These are phyloP conservation scores for Platypus cylindrus DNA, from an alignment of 2,888 invertebrate species.

Conservation along the genomic window DNA sequence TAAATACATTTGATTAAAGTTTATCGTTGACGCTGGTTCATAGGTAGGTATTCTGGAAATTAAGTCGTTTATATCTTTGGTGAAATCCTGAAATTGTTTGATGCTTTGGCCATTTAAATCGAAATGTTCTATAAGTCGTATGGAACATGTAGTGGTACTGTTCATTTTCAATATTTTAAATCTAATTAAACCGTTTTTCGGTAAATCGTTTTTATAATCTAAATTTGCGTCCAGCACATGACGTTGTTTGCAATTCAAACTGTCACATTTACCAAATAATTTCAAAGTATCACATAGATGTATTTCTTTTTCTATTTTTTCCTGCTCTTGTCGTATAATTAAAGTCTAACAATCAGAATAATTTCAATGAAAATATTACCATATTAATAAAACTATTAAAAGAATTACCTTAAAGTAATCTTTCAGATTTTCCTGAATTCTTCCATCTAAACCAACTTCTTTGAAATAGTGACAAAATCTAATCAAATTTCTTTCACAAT, in stretches of 20 bases:
- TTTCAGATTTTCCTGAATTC: slow-evolving; percentile 29
- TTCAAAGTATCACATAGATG: slow-evolving; percentile 49
- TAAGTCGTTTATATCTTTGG: slow-evolving; percentile 11
- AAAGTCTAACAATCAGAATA: slow-evolving; percentile 10
- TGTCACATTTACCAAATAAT: slow-evolving; percentile 51
- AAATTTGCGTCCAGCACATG: slow-evolving; percentile 48
- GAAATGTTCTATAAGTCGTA: slow-evolving; percentile 24
- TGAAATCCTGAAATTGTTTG: slow-evolving; percentile 11
- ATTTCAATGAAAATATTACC: not conserved
- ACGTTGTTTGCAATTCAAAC: slow-evolving; percentile 44
- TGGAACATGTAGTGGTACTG: slow-evolving; percentile 46
- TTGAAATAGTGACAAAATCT: slow-evolving; percentile 25
- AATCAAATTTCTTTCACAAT: slow-evolving; percentile 35
- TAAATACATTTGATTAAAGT: slow-evolving; percentile 17
- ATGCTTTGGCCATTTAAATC: slow-evolving; percentile 14
- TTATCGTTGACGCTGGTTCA: slow-evolving; percentile 6
- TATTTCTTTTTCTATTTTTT: slow-evolving; percentile 35
- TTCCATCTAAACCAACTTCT: slow-evolving; percentile 23
- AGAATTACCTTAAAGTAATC: slow-evolving; percentile 22
- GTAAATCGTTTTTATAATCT: slow-evolving; percentile 40
- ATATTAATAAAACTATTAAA: slow-evolving; percentile 3
- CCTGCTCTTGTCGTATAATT: slow-evolving; percentile 33
- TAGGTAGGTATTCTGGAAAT: slow-evolving; percentile 4
- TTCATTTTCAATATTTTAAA: slow-evolving; percentile 45
- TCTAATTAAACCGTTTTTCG: slow-evolving; percentile 41